A percentile compares a stretch with the other conserved stretches of the same genome.
phyloP scores from a whole-genome alignment of 2,888 invertebrate genomes.

The Molorchus minor region DNA sequence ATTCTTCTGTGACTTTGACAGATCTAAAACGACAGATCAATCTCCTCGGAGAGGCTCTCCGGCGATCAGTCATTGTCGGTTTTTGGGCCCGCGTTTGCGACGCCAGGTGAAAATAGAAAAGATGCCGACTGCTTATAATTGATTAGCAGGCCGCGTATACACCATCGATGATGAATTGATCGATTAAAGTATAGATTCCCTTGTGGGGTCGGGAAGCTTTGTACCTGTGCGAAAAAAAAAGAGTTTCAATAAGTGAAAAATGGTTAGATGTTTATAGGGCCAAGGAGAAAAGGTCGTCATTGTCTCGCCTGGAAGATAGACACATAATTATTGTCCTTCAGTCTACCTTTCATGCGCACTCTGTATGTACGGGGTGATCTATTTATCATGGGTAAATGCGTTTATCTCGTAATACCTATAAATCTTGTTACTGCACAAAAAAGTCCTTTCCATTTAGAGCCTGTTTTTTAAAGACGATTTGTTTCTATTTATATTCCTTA shows the following conservation, averaged over 20 bases:
- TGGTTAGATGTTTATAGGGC: conserved; percentile 4
- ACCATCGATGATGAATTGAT: conserved; percentile 33
- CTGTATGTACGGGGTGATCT: too few relatives aligned
- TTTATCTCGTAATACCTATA: too few relatives aligned
- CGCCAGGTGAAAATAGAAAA: conserved; percentile 37
- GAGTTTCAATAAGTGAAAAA: conserved; percentile 18
- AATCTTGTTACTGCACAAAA: too few relatives aligned
- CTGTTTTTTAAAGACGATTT: too few relatives aligned
- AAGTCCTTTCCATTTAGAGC: too few relatives aligned
- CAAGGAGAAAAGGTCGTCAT: conserved; percentile 4
- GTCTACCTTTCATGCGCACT: too few relatives aligned
- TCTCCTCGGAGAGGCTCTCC: conserved; percentile 45
- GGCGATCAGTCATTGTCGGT: conserved; percentile 50
- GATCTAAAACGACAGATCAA: conserved; percentile 53
- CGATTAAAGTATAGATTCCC: conserved; percentile 34
- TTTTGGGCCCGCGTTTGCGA: conserved; percentile 32
- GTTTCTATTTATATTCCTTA: too few relatives aligned
- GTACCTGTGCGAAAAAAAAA: conserved; percentile 34
- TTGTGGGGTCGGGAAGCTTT: conserved; percentile 26
- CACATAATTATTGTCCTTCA: too few relatives aligned
- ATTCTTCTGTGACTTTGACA: conserved; percentile 51
- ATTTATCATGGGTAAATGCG: too few relatives aligned
- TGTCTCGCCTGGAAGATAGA: too few relatives aligned
- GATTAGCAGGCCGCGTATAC: conserved; percentile 41
- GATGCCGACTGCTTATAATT: conserved; percentile 44